Evolutionary conservation across 1,140 invertebrate genomes (phyloP).

Genomic region (Drosophila funebris): DNA sequence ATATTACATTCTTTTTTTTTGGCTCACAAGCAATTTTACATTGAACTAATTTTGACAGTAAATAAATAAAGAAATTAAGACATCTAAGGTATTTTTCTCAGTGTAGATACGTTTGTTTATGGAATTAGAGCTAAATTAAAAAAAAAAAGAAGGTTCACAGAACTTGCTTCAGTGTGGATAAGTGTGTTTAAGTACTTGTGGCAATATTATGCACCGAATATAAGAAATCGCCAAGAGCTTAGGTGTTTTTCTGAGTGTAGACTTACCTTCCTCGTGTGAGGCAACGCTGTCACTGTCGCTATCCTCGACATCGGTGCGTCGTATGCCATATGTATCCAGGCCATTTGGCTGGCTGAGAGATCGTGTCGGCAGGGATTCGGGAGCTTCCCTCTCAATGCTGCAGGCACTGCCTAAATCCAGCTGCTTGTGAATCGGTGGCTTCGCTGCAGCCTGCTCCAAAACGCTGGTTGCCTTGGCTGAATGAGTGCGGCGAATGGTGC

Average conservation of each 20-base stretch:
- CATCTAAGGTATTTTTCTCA: background rate
- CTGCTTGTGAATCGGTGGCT: slow-evolving; percentile 49
- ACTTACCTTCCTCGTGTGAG: slow-evolving; percentile 78
- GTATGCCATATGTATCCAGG: slow-evolving; percentile 84
- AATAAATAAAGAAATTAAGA: too few species aligned
- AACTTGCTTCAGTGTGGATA: background rate
- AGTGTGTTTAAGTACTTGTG: background rate
- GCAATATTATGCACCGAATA: background rate
- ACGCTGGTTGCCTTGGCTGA: slow-evolving; percentile 71
- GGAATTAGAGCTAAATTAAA: too few species aligned
- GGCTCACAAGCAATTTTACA: background rate
- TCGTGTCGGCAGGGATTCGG: slow-evolving; percentile 86
- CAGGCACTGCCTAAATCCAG: slow-evolving; percentile 27
- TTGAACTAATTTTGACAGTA: background rate
- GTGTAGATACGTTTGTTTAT: background rate
- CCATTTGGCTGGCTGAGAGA: slow-evolving; percentile 90
- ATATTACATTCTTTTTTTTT: background rate
- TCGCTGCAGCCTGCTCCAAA: slow-evolving; percentile 31
- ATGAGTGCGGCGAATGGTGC: slow-evolving; percentile 68
- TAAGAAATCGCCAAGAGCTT: background rate
- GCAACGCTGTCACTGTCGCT: slow-evolving; percentile 80
- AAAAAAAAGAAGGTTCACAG: too few species aligned
- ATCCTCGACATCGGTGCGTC: slow-evolving; percentile 65
- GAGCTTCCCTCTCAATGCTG: slow-evolving; percentile 68
- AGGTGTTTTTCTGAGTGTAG: background rate